phyloP scores from a whole-genome alignment of 1,140 invertebrate genomes.

The Tetramorium alpestre region DNA sequence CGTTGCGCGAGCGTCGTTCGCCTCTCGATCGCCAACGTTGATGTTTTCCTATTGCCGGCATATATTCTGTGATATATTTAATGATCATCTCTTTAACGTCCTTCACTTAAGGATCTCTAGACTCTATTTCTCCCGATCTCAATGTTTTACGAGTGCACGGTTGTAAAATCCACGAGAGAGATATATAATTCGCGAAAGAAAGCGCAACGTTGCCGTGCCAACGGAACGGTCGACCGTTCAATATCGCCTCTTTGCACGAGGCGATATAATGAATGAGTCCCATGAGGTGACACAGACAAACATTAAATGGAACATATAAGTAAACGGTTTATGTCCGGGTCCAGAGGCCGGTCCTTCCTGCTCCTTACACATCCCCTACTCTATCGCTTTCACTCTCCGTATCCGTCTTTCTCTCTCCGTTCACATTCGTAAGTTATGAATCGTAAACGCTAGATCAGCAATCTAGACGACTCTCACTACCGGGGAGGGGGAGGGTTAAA shows the following conservation, averaged over 20 bases:
- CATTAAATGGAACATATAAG: slow-evolving; percentile 83
- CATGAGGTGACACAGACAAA: slow-evolving; percentile 70
- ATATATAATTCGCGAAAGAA: slow-evolving; percentile 33
- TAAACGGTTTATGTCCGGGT: slow-evolving; percentile 83
- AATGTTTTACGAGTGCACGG: slow-evolving; percentile 41
- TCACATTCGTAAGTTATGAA: slow-evolving; percentile 82
- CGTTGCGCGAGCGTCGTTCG: neutral
- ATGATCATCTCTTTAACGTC: slow-evolving; percentile 4
- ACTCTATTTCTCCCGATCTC: neutral
- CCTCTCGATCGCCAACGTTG: neutral
- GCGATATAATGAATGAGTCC: slow-evolving; percentile 78
- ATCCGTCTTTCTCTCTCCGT: slow-evolving; percentile 61
- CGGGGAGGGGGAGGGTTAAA: slow-evolving; percentile 64
- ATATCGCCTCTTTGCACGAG: neutral
- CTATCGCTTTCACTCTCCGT: slow-evolving; percentile 66
- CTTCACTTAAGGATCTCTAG: neutral
- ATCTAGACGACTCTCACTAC: slow-evolving; percentile 72
- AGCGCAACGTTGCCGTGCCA: slow-evolving; percentile 12
- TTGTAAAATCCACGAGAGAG: slow-evolving; percentile 24
- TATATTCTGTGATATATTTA: slow-evolving; percentile 10
- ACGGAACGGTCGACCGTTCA: neutral
- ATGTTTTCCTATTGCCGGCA: neutral
- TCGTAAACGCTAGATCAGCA: slow-evolving; percentile 84
- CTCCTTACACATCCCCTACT: slow-evolving; percentile 52
- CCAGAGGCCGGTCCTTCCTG: slow-evolving; percentile 75